phyloP scores from a whole-genome alignment of 2,113 vertebrate genomes.

The Neotoma lepida region DNA sequence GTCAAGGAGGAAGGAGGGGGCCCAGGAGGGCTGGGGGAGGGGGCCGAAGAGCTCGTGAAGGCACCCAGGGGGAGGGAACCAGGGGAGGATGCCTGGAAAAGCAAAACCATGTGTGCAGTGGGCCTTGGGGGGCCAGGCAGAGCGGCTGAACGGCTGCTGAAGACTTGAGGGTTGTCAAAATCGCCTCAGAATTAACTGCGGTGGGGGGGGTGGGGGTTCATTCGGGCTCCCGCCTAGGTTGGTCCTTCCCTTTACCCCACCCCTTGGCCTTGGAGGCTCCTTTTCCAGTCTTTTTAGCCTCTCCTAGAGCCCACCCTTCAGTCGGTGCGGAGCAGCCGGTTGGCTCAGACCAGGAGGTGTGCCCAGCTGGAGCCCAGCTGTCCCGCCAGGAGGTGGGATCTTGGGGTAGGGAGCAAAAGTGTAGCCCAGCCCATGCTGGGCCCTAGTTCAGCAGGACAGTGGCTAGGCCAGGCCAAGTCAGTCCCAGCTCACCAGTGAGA shows the following conservation, averaged over 20 bases:
- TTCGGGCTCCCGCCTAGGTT: neutral
- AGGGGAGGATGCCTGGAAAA: conserved; percentile 70
- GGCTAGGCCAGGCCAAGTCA: neutral
- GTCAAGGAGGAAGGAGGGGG: conserved; percentile 82
- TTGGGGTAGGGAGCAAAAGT: neutral
- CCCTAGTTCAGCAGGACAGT: neutral
- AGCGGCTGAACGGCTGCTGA: neutral
- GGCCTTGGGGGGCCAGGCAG: conserved; percentile 9
- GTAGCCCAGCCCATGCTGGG: neutral
- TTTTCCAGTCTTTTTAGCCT: neutral
- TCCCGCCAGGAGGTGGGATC: neutral
- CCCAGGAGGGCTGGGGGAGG: conserved; percentile 80
- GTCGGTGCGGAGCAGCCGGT: neutral
- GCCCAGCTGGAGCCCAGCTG: conserved; percentile 35
- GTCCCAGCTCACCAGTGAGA: neutral
- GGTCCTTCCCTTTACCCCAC: neutral
- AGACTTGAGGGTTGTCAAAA: conserved; percentile 10
- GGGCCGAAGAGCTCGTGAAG: conserved; percentile 68
- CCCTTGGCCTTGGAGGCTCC: neutral
- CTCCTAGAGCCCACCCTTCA: neutral
- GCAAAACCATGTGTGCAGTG: conserved; percentile 71
- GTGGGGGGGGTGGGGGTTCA: neutral
- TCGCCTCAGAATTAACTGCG: neutral
- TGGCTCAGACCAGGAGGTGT: conserved; percentile 48
- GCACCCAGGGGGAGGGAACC: conserved; percentile 75